Base-by-base conservation (phyloP, 2,797 vertebrate genomes). In the Acipenser ruthenus region DNA sequence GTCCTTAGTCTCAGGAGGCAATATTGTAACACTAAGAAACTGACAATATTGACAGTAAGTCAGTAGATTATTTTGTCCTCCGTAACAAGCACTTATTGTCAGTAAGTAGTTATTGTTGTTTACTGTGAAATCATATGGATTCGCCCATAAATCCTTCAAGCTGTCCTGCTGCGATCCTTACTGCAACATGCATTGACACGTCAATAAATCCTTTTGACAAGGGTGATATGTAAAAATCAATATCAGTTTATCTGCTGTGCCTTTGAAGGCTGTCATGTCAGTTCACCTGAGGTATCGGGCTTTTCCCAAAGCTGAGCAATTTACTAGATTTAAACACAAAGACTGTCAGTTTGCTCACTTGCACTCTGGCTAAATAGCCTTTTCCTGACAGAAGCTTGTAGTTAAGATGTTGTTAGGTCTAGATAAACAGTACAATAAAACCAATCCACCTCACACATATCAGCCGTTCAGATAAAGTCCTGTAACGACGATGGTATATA, bases 121-220 rank as follows among this genome's bases (percentile, higher is more conserved):
- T 94, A 93, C 89, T 75, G 77, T 72, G 4, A 91, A 91, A 91
- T 91, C 86, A 80, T 71, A 78, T 85, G 87, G 91, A 92, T 94
- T 90, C 88, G 2, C 82, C 84, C 77, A 85, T 90, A 94, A 95
- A 93, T 93, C 92, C 88, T 82, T 83, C 82, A 83, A 85, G 82
- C 75, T 82, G 73, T 78, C 77, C 75, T 74, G 75, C 84, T 83
- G 74, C 83, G 84, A 86, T 84, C 81, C 75, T 78, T 79, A 73
- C 66, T 60, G 84, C 82, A 83, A 84, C 81, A 82, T 73, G 72
- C 86, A 91, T 88, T 89, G 93, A 91, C 91, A 90, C 91, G 86
- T 93, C 93, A 90, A 93, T 95, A 94, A 95, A 96, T 96, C 91
- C 89, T 88, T 88, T 89, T 89, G 93, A 95, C 91, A 87, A 87